Conservation (phyloP, 1,140 invertebrate species). For the Caerostris extrusa region DNA sequence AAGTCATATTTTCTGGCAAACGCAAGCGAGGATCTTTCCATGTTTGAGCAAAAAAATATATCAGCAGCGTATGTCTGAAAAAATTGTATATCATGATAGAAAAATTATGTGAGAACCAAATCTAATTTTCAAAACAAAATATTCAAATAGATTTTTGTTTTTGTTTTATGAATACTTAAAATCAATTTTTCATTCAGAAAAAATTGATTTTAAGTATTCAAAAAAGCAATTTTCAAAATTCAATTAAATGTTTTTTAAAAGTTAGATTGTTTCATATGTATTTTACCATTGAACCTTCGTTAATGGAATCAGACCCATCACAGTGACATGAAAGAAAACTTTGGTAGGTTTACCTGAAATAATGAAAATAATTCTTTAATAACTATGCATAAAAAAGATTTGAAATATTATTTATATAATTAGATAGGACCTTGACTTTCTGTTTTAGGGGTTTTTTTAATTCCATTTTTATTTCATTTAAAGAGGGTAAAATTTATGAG, state of each 20-base stretch:
- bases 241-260: not conserved
- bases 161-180: too few relatives aligned
- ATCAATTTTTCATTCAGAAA: too few relatives aligned
- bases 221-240: not conserved
- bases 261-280: not conserved
- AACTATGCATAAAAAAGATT: too few relatives aligned
- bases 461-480: too few relatives aligned
- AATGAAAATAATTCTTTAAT: not conserved
- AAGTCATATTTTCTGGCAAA: slow-evolving; percentile 88
- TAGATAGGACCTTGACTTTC: too few relatives aligned
- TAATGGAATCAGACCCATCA: slow-evolving; percentile 95
- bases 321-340: slow-evolving; percentile 94
- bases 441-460: too few relatives aligned
- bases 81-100: too few relatives aligned
- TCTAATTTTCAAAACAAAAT: too few relatives aligned
- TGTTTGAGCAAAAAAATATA: slow-evolving; percentile 94
- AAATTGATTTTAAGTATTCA: not conserved
- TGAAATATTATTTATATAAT: too few relatives aligned
- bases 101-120: too few relatives aligned
- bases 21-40: slow-evolving; percentile 88
- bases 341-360: slow-evolving; percentile 88
- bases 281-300: slow-evolving; percentile 93
- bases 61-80: slow-evolving; percentile 94
- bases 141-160: too few relatives aligned
- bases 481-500: too few relatives aligned